phyloP scores from a whole-genome alignment of 2,888 invertebrate genomes.

The Coelopa pilipes region DNA sequence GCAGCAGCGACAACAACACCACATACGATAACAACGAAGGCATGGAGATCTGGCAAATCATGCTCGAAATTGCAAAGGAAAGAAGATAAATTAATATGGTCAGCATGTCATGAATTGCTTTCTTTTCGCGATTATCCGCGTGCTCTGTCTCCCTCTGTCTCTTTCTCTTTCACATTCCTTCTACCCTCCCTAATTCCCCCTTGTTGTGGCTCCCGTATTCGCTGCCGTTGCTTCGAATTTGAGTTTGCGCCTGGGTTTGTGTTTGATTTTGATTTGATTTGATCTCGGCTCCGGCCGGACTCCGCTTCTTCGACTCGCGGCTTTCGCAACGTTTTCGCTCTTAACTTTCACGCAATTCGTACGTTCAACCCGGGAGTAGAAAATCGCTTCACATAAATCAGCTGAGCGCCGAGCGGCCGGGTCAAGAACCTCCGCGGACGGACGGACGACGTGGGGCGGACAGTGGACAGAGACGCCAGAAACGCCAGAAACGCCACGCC shows the following conservation, averaged over 20 bases:
- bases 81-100: slow-evolving; percentile 57
- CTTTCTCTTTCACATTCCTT: not conserved
- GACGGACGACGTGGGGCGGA: no score
- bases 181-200: slow-evolving; percentile 29
- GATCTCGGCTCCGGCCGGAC: no score
- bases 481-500: no score
- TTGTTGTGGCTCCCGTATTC: no score
- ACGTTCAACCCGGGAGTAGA: slow-evolving; percentile 38
- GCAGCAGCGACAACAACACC: not conserved
- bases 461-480: no score
- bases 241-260: no score
- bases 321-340: not conserved
- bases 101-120: slow-evolving; percentile 46
- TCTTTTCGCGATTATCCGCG: slow-evolving; percentile 28
- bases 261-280: not conserved
- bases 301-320: not conserved
- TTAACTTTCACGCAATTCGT: slow-evolving; percentile 38
- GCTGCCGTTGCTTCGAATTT: no score
- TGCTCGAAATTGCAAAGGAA: slow-evolving; percentile 11
- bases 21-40: no score
- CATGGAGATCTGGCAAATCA: not conserved
- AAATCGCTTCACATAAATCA: slow-evolving; percentile 26
- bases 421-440: slow-evolving; percentile 9
- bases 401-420: slow-evolving; percentile 22
- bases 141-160: no score